Conservation (phyloP, 2,113 vertebrate species). For the Daphoenositta chrysoptera region DNA sequence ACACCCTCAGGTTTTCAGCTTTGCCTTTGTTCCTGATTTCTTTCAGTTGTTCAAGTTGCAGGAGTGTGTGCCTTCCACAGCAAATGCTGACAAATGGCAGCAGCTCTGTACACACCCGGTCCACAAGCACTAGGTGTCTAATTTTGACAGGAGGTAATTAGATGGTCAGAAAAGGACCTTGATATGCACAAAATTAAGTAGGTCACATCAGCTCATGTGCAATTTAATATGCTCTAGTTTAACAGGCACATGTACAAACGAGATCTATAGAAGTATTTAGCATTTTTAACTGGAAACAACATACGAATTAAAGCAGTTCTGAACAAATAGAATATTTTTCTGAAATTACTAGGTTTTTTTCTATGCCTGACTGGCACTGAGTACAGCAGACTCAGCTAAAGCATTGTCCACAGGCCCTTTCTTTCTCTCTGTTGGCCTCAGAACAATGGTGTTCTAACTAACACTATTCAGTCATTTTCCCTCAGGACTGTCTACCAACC, state of each 20-base stretch:
- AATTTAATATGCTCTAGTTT: neutral
- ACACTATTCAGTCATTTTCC: neutral
- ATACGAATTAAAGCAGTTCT: neutral
- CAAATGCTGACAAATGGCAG: neutral
- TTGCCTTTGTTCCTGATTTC: neutral
- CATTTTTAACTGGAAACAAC: neutral
- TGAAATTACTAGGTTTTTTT: neutral
- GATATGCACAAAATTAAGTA: neutral
- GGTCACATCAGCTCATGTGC: neutral
- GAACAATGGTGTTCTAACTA: neutral
- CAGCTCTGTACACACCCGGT: rapidly evolving
- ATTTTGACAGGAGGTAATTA: neutral
- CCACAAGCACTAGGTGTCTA: rapidly evolving
- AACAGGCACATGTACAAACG: neutral
- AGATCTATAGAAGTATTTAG: neutral
- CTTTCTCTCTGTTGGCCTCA: neutral
- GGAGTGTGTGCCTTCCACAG: neutral
- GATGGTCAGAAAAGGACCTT: neutral
- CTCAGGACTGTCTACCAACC: neutral
- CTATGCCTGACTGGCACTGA: neutral
- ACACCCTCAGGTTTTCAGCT: rapidly evolving
- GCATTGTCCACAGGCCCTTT: neutral
- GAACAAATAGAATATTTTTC: neutral
- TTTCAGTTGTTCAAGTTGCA: neutral
- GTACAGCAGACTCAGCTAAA: neutral